Conservation (phyloP, 1,140 invertebrate species). For the Drosophila yakuba region DNA sequence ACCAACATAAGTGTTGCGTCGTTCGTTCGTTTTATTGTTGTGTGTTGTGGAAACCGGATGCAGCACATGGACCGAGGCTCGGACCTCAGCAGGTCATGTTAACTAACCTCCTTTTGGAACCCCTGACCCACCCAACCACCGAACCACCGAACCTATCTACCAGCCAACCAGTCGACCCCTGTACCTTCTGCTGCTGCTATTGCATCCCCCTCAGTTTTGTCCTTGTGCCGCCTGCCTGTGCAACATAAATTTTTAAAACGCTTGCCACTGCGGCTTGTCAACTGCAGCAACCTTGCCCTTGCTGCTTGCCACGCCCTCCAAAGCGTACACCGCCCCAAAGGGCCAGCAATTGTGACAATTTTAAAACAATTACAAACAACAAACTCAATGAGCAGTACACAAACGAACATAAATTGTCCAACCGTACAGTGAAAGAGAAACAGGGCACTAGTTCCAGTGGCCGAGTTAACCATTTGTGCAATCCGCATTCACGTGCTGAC, state of each 20-base stretch:
- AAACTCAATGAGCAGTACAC: slow-evolving; percentile 30
- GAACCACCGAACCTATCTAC: too few species aligned
- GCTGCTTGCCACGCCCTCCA: slow-evolving; percentile 53
- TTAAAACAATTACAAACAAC: slow-evolving; percentile 49
- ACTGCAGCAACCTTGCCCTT: slow-evolving; percentile 80
- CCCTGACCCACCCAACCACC: neutral
- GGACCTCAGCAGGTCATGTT: slow-evolving; percentile 57
- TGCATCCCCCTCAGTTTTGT: slow-evolving; percentile 26
- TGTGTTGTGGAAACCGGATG: slow-evolving; percentile 28
- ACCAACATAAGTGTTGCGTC: slow-evolving; percentile 80
- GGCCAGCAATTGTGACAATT: slow-evolving; percentile 39
- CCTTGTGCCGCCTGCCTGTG: slow-evolving; percentile 50
- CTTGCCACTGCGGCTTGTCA: slow-evolving; percentile 60
- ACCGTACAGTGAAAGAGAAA: too few species aligned
- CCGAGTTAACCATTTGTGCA: slow-evolving; percentile 46
- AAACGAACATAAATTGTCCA: slow-evolving; percentile 17
- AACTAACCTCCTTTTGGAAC: slow-evolving; percentile 56
- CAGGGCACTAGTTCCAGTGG: slow-evolving; percentile 6
- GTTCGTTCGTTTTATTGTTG: slow-evolving; percentile 72
- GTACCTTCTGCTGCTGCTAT: too few species aligned
- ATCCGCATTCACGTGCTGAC: slow-evolving; percentile 43
- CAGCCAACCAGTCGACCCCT: too few species aligned
- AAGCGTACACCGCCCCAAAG: neutral
- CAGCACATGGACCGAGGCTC: slow-evolving; percentile 18
- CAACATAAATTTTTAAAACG: slow-evolving; percentile 75